phyloP scores from a whole-genome alignment of 2,797 vertebrate species.

The Enteromius argenteus region DNA sequence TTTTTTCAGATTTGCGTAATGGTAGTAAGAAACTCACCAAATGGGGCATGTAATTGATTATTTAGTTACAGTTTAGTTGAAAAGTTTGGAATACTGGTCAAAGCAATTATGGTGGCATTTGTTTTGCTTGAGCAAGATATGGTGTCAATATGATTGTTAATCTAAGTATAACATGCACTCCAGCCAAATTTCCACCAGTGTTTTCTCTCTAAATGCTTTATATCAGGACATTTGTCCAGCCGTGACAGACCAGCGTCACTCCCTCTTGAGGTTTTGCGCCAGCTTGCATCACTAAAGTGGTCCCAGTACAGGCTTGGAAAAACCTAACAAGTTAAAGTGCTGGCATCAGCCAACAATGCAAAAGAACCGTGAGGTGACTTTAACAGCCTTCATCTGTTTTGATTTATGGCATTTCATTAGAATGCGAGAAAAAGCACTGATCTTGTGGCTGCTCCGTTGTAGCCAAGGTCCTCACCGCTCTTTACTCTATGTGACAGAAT shows the following conservation, averaged over 20 bases:
- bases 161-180: slow-evolving; percentile 2
- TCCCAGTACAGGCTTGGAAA: slow-evolving; percentile 29
- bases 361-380: slow-evolving; percentile 30
- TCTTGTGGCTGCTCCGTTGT: slow-evolving; percentile 1
- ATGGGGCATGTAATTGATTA: neutral
- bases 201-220: neutral
- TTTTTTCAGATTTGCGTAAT: neutral
- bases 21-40: neutral
- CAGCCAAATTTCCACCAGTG: neutral
- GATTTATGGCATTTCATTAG: slow-evolving; percentile 54
- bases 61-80: neutral
- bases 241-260: neutral
- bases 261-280: slow-evolving; percentile 14
- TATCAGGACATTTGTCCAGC: neutral
- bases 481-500: slow-evolving; percentile 22
- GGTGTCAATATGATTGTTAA: neutral
- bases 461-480: slow-evolving; percentile 20
- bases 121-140: neutral
- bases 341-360: slow-evolving; percentile 24
- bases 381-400: slow-evolving; percentile 34
- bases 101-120: neutral
- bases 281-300: neutral
- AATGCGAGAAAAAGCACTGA: slow-evolving; percentile 43
- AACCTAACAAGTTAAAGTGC: slow-evolving; percentile 30
- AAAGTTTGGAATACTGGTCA: neutral